A percentile compares a stretch with the other conserved stretches of the same genome.
Evolutionary conservation across 2,113 vertebrate species (phyloP).

Genomic region (Mesembrinibis cayennensis): DNA sequence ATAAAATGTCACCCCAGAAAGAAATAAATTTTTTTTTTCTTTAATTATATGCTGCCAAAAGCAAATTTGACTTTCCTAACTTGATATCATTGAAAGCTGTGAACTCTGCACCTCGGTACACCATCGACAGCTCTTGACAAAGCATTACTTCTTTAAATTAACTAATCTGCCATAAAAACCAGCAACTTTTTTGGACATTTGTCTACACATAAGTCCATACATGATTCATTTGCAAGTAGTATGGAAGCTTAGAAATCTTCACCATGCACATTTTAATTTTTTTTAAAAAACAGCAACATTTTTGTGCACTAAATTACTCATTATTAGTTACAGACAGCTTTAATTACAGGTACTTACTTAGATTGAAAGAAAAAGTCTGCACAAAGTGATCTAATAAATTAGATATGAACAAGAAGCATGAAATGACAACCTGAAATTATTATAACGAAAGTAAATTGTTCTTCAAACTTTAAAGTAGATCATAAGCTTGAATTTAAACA

Average conservation of each 20-base stretch:
- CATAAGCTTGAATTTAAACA: constrained; percentile 20
- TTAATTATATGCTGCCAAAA: not conserved
- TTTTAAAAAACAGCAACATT: not conserved
- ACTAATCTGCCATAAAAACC: not conserved
- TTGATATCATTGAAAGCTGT: not conserved
- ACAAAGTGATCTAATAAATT: constrained; percentile 24
- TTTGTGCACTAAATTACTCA: not conserved
- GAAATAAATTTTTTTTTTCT: not conserved
- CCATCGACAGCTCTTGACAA: not conserved
- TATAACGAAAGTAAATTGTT: constrained; percentile 30
- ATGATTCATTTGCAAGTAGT: not conserved
- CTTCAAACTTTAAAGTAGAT: constrained; percentile 8
- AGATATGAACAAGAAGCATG: not conserved
- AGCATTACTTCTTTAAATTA: not conserved
- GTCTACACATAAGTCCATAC: not conserved
- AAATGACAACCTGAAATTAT: constrained; percentile 47
- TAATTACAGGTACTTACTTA: not conserved
- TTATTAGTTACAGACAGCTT: constrained; percentile 11
- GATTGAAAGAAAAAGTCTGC: not conserved
- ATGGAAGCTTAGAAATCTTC: not conserved
- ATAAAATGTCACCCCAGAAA: not conserved
- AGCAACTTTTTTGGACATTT: not conserved
- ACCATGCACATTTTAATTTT: not conserved
- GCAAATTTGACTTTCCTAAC: not conserved
- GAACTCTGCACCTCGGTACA: not conserved